Evolutionary conservation across 2,113 vertebrate species (phyloP).

Genomic region (Sterrhoptilus dennistouni): DNA sequence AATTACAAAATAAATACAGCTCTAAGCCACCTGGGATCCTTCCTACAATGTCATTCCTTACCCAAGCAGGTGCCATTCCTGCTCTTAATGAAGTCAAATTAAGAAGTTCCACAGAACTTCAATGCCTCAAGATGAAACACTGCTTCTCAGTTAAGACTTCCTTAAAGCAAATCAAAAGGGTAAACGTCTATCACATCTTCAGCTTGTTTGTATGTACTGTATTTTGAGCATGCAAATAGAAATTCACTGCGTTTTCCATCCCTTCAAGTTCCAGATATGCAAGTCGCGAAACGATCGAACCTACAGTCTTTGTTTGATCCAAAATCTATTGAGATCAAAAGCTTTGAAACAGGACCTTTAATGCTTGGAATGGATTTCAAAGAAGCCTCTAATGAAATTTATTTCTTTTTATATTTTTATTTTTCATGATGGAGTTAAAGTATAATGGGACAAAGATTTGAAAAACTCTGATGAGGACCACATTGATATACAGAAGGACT

Average conservation of each 20-base stretch:
- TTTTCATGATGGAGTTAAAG: not conserved
- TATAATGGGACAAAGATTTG: not conserved
- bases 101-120: not conserved
- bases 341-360: conserved; percentile 6
- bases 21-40: not conserved
- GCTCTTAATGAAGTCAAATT: not conserved
- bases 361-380: not conserved
- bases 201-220: not conserved
- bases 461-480: not conserved
- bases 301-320: not conserved
- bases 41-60: not conserved
- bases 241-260: not conserved
- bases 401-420: not conserved
- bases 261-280: not conserved
- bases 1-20: not conserved
- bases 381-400: conserved; percentile 12
- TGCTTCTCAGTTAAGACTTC: not conserved
- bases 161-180: not conserved
- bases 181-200: not conserved
- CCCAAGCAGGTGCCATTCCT: not conserved
- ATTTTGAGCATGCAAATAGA: not conserved
- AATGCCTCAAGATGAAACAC: not conserved
- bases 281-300: not conserved
- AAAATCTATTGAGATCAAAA: conserved; percentile 2
- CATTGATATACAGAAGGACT: not conserved